These are phyloP conservation scores for Phrynosoma platyrhinos DNA, from an alignment of 2,113 vertebrate species.

Conservation along the genomic window DNA sequence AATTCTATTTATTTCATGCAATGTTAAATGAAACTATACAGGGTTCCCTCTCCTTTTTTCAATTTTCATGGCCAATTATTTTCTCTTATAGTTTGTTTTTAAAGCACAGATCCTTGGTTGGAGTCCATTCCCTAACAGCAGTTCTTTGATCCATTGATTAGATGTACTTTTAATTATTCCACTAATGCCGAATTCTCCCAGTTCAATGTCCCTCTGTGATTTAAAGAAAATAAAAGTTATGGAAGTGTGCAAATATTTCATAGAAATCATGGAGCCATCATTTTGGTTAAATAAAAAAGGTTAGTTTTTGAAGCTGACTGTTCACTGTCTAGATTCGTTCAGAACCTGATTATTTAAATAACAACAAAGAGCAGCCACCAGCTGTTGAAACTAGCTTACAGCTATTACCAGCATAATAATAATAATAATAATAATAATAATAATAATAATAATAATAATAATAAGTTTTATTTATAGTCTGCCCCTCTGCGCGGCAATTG, in stretches of 20 bases:
- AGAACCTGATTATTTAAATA: neutral
- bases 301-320: neutral
- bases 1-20: constrained; percentile 42
- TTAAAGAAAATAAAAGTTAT: constrained; percentile 24
- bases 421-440: no score
- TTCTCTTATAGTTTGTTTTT: constrained; percentile 36
- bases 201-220: neutral
- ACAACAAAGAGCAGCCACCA: neutral
- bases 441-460: no score
- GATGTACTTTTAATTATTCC: constrained; percentile 14
- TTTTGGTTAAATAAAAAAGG: neutral
- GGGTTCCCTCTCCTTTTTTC: constrained; percentile 42
- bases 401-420: neutral
- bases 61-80: constrained; percentile 49
- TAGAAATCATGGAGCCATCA: neutral
- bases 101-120: constrained; percentile 2
- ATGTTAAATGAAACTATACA: constrained; percentile 32
- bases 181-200: neutral
- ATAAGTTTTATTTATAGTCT: no score
- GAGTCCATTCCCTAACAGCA: constrained; percentile 17
- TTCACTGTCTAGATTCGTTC: neutral
- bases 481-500: no score
- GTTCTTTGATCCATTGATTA: constrained; percentile 36
- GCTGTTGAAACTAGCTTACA: neutral
- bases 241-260: neutral